Evolutionary conservation across 2,888 invertebrate species (phyloP).

Genomic region (Argyresthia albistria): DNA sequence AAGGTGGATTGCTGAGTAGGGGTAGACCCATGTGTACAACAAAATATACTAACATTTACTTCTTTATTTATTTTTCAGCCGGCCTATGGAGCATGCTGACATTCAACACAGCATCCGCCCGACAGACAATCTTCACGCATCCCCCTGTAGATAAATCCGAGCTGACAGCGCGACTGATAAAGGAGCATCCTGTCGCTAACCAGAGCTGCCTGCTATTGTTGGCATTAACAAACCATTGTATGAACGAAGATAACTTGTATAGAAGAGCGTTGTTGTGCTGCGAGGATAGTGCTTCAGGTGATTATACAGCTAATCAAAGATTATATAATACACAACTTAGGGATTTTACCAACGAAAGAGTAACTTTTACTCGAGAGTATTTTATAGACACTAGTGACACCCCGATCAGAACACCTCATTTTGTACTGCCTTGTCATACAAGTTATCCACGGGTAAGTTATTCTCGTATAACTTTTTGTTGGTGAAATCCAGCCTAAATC

Average conservation of each 20-base stretch:
- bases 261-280: slow-evolving; percentile 88
- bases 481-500: too few relatives aligned
- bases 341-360: too few relatives aligned
- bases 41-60: too few relatives aligned
- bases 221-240: slow-evolving; percentile 93
- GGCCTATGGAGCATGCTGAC: slow-evolving; percentile 88
- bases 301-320: too few relatives aligned
- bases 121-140: slow-evolving; percentile 38
- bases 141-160: slow-evolving; percentile 51
- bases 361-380: too few relatives aligned
- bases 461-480: too few relatives aligned
- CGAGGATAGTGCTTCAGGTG: slow-evolving; percentile 81
- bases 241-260: slow-evolving; percentile 85
- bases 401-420: too few relatives aligned
- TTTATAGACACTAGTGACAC: too few relatives aligned
- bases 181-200: slow-evolving; percentile 85
- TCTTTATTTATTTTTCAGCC: slow-evolving; percentile 46
- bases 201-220: slow-evolving; percentile 91
- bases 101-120: slow-evolving; percentile 57
- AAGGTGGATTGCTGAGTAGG: too few relatives aligned
- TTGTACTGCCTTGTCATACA: too few relatives aligned
- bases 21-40: too few relatives aligned
- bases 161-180: slow-evolving; percentile 58
- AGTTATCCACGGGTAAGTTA: too few relatives aligned
- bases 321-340: background rate